Evolutionary conservation across 2,797 vertebrate species (phyloP).

Genomic region (Acipenser transmontanus): DNA sequence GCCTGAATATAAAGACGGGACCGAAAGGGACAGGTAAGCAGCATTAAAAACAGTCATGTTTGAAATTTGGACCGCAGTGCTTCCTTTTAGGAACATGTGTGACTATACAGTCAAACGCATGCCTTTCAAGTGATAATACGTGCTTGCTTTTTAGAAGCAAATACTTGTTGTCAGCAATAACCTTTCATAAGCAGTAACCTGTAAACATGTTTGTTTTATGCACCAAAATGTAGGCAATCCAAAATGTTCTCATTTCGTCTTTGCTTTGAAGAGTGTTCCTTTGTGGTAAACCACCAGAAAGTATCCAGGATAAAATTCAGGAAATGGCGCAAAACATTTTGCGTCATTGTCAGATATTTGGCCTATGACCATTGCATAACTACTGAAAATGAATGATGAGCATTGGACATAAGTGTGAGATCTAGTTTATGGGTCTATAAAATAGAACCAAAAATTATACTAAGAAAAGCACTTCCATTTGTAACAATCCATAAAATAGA

Average conservation of each 20-base stretch:
- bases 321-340: conserved; percentile 18
- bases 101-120: no score
- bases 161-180: no score
- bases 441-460: no score
- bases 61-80: no score
- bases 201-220: conserved; percentile 19
- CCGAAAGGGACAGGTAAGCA: conserved; percentile 73
- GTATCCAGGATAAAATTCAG: conserved; percentile 23
- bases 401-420: no score
- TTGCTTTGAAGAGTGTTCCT: conserved; percentile 12
- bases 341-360: conserved; percentile 31
- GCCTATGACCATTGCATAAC: conserved; percentile 38
- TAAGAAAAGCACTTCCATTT: no score
- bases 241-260: conserved; percentile 17
- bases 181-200: conserved; percentile 4
- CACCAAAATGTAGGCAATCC: conserved; percentile 16
- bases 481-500: no score
- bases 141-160: no score
- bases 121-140: no score
- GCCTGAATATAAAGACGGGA: conserved; percentile 66
- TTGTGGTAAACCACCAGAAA: conserved; percentile 22
- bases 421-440: no score
- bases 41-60: neutral
- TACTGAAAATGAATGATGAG: conserved; percentile 39
- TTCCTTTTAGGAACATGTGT: no score